A percentile compares a stretch with the other conserved stretches of the same genome.
Evolutionary conservation across 2,888 invertebrate species (phyloP).

Genomic region (Cybosia mesomella): DNA sequence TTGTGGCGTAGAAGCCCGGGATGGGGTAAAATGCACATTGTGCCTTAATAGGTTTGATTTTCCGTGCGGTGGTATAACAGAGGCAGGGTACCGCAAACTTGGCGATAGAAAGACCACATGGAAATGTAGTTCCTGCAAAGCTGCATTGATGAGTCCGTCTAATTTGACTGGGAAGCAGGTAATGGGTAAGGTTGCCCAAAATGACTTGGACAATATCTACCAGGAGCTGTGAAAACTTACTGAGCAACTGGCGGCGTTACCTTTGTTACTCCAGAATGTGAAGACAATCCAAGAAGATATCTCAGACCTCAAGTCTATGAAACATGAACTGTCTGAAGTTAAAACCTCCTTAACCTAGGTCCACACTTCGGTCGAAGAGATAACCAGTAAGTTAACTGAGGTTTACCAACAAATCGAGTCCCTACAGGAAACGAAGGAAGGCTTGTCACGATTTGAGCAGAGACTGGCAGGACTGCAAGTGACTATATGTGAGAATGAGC

Average conservation of each 20-base stretch:
- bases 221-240: background rate
- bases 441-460: too few relatives aligned
- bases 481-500: too few relatives aligned
- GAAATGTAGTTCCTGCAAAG: too few relatives aligned
- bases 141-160: too few relatives aligned
- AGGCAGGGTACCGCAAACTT: constrained; percentile 5
- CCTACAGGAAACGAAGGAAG: too few relatives aligned
- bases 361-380: background rate
- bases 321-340: background rate
- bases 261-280: background rate
- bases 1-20: background rate
- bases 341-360: background rate
- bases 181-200: too few relatives aligned
- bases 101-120: too few relatives aligned
- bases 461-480: too few relatives aligned
- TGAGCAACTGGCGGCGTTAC: background rate
- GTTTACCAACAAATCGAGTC: too few relatives aligned
- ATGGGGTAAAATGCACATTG: background rate
- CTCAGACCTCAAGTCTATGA: constrained; percentile 2
- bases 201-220: background rate
- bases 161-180: too few relatives aligned
- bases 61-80: constrained; percentile 16
- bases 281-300: background rate
- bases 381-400: too few relatives aligned
- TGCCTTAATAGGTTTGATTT: constrained; percentile 5